These are phyloP conservation scores for Autographa pulchrina DNA, from an alignment of 2,888 invertebrate species.

Conservation along the genomic window DNA sequence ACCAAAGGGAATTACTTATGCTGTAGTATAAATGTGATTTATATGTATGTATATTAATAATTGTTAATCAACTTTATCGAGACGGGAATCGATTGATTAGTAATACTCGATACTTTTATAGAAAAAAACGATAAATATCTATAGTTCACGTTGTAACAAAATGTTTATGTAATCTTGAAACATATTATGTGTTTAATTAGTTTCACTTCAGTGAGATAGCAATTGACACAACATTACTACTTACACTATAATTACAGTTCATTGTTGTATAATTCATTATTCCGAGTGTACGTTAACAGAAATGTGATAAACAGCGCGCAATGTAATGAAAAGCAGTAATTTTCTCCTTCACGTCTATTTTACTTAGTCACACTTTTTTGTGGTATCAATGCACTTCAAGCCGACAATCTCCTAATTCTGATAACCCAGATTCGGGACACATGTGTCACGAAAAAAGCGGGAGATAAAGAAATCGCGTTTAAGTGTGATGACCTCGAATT, in stretches of 20 bases:
- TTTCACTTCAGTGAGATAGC: background rate
- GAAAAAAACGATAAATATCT: background rate
- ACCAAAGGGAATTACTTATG: conserved; percentile 37
- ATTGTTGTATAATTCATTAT: background rate
- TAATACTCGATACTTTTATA: conserved; percentile 9
- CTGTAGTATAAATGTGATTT: conserved; percentile 40
- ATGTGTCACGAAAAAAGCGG: conserved; percentile 42
- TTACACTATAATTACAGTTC: background rate
- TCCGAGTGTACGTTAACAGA: background rate
- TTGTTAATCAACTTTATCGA: conserved; percentile 30
- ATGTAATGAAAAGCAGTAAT: background rate
- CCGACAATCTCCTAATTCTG: conserved; percentile 32
- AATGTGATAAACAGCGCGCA: background rate
- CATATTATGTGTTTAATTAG: background rate
- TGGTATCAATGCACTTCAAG: conserved; percentile 38
- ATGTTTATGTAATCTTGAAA: background rate
- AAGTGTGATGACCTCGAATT: conserved; percentile 14
- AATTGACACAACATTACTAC: background rate
- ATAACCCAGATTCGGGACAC: conserved; percentile 40
- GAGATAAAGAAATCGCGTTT: conserved; percentile 20
- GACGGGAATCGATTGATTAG: conserved; percentile 14
- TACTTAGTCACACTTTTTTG: conserved; percentile 16
- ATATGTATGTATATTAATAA: conserved; percentile 45
- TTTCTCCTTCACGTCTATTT: background rate
- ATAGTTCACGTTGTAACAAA: background rate